phyloP scores from a whole-genome alignment of 2,888 invertebrate genomes.

The Ophion obscuratus region DNA sequence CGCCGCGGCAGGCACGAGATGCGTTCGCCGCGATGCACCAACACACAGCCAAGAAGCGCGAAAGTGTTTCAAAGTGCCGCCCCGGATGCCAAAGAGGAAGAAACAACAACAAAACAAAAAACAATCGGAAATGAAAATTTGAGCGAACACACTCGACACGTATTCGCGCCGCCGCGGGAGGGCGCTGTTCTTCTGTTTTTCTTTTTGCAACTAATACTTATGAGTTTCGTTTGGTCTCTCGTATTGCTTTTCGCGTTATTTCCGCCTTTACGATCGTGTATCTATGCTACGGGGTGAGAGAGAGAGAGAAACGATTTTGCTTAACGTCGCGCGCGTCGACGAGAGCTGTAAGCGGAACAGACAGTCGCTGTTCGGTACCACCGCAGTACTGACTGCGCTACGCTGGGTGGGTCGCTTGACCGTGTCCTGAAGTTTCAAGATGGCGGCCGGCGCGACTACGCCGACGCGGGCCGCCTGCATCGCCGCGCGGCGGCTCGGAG shows the following conservation, averaged over 20 bases:
- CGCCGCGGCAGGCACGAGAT: conserved; percentile 18
- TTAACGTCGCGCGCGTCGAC: not conserved
- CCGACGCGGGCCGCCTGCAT: conserved; percentile 40
- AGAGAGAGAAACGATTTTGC: not conserved
- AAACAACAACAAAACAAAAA: not conserved
- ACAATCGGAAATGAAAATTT: not conserved
- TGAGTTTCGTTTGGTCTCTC: not conserved
- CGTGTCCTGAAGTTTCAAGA: conserved; percentile 71
- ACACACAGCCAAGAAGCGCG: not conserved
- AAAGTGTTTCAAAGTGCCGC: not conserved
- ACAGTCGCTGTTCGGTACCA: conserved; percentile 62
- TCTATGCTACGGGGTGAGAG: conserved; percentile 3
- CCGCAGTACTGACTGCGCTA: conserved; percentile 68
- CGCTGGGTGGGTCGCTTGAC: conserved; percentile 77
- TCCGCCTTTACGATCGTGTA: not conserved
- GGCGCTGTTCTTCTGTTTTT: conserved; percentile 19
- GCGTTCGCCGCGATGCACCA: conserved; percentile 1
- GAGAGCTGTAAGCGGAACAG: conserved; percentile 5
- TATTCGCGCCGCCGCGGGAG: conserved; percentile 51
- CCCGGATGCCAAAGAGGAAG: not conserved
- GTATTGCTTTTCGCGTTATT: not conserved
- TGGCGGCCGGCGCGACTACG: conserved; percentile 65
- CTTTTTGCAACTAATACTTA: not conserved
- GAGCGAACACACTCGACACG: conserved; percentile 28
- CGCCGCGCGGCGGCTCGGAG: conserved; percentile 9